Evolutionary conservation across 2,797 vertebrate genomes (phyloP).

Genomic region (Mormyrus proboscirostris): DNA sequence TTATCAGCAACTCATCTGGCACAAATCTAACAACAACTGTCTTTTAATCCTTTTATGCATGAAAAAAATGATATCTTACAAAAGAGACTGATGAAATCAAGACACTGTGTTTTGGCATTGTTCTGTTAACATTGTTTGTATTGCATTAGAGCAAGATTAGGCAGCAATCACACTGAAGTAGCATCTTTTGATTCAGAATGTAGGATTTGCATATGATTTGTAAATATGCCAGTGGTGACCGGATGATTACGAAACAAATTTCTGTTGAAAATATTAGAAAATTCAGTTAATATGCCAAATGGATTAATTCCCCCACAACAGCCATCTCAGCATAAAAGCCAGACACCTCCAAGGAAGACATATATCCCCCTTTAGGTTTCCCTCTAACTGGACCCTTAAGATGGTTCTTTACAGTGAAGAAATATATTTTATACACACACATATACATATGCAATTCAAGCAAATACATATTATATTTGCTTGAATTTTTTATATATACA

Average conservation of each 20-base stretch:
- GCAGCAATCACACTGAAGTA: not conserved
- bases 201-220: not conserved
- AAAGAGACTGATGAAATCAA: not conserved
- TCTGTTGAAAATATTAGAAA: not conserved
- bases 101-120: not conserved
- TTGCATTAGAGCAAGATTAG: not conserved
- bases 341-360: not conserved
- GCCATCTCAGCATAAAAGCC: not conserved
- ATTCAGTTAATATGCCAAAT: not conserved
- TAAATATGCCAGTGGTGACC: not conserved
- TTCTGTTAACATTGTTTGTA: not conserved
- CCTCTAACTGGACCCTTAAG: not conserved
- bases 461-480: not conserved
- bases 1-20: not conserved
- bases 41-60: not conserved
- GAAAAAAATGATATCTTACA: not conserved
- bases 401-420: not conserved
- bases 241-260: not conserved
- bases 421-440: not conserved
- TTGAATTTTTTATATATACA: not conserved
- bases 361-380: not conserved
- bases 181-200: not conserved
- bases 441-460: not conserved
- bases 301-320: not conserved
- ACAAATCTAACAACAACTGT: conserved; percentile 1